Percentiles rank a stretch among this genome's conserved stretches.
Conservation (phyloP, 2,888 invertebrate species). For the Sphecodes monilicornis region DNA sequence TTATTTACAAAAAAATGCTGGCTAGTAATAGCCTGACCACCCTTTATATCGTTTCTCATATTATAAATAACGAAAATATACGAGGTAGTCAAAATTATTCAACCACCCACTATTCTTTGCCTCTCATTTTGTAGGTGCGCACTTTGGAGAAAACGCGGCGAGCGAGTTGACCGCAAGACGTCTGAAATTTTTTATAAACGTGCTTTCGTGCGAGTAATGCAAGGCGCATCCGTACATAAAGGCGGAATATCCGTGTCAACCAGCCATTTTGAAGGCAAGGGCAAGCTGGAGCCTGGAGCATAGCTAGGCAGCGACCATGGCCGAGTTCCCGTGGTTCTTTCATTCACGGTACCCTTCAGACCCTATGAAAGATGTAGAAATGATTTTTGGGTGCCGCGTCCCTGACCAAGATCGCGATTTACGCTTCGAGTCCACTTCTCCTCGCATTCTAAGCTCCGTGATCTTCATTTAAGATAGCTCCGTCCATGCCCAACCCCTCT, state of each 20-base stretch:
- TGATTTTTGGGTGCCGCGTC: slow-evolving; percentile 30
- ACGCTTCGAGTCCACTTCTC: neutral
- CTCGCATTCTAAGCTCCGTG: neutral
- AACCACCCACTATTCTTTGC: neutral
- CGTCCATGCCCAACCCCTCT: slow-evolving; percentile 2
- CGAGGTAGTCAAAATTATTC: neutral
- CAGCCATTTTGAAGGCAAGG: neutral
- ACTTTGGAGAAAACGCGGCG: neutral
- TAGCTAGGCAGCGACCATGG: slow-evolving; percentile 25
- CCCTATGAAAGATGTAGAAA: slow-evolving; percentile 41
- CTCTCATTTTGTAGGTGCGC: neutral
- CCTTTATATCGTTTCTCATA: too few relatives aligned
- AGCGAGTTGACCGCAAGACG: neutral
- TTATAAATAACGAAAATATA: neutral
- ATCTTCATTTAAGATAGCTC: slow-evolving; percentile 22
- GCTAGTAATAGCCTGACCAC: too few relatives aligned
- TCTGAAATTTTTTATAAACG: neutral
- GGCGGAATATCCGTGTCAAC: neutral
- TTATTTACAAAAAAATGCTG: too few relatives aligned
- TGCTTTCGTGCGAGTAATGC: neutral
- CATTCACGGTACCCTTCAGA: slow-evolving; percentile 3
- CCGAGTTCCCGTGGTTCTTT: slow-evolving; percentile 38
- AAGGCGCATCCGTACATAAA: neutral
- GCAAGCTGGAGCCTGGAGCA: neutral
- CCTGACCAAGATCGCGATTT: slow-evolving; percentile 43